phyloP scores from a whole-genome alignment of 2,113 vertebrate species.

The Protobothrops flavoviridis region DNA sequence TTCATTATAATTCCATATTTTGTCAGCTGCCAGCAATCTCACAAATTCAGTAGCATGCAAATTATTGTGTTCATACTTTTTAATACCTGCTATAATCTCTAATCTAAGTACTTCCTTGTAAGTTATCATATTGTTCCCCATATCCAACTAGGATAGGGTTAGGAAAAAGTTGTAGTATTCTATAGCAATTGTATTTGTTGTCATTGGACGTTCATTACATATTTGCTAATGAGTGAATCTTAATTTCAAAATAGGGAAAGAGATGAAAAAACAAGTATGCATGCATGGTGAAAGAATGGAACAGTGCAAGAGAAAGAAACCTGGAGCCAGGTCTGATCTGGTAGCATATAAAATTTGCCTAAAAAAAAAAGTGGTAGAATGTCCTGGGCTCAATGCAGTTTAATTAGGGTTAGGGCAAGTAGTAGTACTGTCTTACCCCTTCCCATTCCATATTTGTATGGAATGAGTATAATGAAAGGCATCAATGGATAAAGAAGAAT shows the following conservation, averaged over 20 bases:
- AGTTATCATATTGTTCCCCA: background rate
- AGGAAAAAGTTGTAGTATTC: background rate
- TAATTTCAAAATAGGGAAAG: background rate
- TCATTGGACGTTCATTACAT: background rate
- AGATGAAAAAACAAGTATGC: background rate
- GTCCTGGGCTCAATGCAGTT: background rate
- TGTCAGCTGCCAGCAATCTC: background rate
- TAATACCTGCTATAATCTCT: background rate
- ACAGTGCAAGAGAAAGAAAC: background rate
- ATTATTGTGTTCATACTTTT: background rate
- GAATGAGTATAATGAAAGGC: background rate
- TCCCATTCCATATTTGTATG: too few relatives aligned
- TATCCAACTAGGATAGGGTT: background rate
- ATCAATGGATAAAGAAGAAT: background rate
- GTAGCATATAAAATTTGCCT: background rate
- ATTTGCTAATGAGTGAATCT: background rate
- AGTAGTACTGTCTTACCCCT: background rate
- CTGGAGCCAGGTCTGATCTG: background rate
- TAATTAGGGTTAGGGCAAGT: background rate
- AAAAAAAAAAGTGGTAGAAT: background rate
- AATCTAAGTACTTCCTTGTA: background rate
- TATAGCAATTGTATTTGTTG: background rate
- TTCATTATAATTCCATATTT: background rate
- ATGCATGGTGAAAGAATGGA: background rate
- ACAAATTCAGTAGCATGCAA: background rate